Evolutionary conservation across 1,140 invertebrate genomes (phyloP), one percentile per base, ranked within the genome.

Genomic region (Drosophila arawakana): DNA sequence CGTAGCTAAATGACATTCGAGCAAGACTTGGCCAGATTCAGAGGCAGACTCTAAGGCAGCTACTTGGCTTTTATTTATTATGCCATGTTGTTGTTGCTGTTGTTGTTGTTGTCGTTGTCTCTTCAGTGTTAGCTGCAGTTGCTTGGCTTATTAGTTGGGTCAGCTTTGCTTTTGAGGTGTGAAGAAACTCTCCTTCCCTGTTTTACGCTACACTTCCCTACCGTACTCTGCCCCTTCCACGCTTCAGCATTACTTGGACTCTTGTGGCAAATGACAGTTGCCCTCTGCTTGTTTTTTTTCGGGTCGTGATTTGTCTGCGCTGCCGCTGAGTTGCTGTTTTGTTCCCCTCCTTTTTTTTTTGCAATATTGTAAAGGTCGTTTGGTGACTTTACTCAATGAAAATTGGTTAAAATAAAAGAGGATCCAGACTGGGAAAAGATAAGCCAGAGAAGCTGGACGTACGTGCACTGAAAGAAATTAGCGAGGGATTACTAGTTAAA

Each of bases 61-160:
- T 89, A 88, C 83, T 88, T 69, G 85, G 83, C 84, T 88, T 88
- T 88, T 88, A 88, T 88, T 88, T 88, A 88, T 88, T 88, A 84
- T 88, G 83, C 84, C 83, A 78, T 66, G 76, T 82, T 80, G 76
- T 77, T 86, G 80, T 68, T 74, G 74, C 63, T 73, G 62, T 57
- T 65, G 49, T 60, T 63, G 74, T 65, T 73, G 57, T 65, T 46
- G 63, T 65, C 47, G 55, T 72, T 47, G 69, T 54, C 43, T 59
- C 43, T 73, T 72, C 73, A 67, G 44, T 55, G 76, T 65, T 79
- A 47, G 66, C 60, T 71, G 60, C 54, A 62, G 62, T 57, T 76
- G 83, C 68, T 63, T 81, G 76, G 76, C 83, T 89, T 88, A 88
- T 88, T 89, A 88, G 83, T 89, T 88, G 80, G 77, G 83, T 89